Evolutionary conservation across 2,888 invertebrate genomes (phyloP).

Genomic region (Cerastis rubricosa): DNA sequence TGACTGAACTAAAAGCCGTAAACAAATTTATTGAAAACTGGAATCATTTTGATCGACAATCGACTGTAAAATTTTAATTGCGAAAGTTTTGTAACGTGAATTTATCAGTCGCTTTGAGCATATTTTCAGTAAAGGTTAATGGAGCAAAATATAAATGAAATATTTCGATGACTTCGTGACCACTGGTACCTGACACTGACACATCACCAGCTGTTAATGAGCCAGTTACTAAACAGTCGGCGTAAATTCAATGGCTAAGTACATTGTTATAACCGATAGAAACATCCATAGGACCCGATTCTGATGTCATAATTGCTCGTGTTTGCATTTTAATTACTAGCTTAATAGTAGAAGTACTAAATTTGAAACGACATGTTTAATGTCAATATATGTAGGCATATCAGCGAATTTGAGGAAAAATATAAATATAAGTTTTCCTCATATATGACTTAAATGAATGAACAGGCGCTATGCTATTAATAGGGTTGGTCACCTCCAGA

Average conservation of each 20-base stretch:
- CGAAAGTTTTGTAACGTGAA: background rate
- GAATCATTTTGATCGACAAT: background rate
- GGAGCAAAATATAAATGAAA: constrained; percentile 54
- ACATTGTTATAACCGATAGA: constrained; percentile 76
- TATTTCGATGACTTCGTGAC: constrained; percentile 51
- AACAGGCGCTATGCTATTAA: too few relatives aligned
- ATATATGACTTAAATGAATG: background rate
- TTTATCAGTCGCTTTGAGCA: background rate
- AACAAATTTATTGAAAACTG: constrained; percentile 17
- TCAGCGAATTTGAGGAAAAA: constrained; percentile 3
- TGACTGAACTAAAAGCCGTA: background rate
- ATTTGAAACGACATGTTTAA: constrained; percentile 31
- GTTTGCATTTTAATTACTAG: constrained; percentile 75
- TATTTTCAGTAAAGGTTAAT: constrained; percentile 39
- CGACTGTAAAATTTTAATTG: constrained; percentile 25
- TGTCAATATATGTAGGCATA: constrained; percentile 29
- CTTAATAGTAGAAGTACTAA: constrained; percentile 56
- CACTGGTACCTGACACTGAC: constrained; percentile 67
- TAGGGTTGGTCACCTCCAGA: background rate
- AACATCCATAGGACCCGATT: constrained; percentile 68
- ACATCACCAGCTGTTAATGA: constrained; percentile 70
- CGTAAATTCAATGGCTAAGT: constrained; percentile 77
- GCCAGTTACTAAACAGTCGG: constrained; percentile 79
- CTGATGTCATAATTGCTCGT: constrained; percentile 79
- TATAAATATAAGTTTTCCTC: background rate